Base-by-base conservation (phyloP, 2,113 vertebrate species). In the Phylloscopus whistleri region DNA sequence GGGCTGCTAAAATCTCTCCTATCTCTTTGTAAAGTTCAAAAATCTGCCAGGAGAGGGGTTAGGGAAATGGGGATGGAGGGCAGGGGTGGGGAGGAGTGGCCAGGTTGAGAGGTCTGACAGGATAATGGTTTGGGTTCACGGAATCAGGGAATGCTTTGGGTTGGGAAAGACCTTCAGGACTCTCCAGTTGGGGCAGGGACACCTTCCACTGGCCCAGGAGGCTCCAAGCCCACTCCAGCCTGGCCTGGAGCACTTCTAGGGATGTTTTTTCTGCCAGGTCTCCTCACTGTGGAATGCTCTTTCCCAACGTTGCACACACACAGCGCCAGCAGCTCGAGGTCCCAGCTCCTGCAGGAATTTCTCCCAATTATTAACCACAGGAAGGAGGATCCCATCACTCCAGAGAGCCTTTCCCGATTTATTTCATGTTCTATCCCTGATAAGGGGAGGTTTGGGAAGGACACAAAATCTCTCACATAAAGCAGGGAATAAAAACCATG, bases 21-120 rank as follows among this genome's bases (percentile, higher is more conserved):
- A 9, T 7, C 16, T 48, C 43, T 35, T 14, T 2, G 15, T 4
- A 16, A 67, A n/a, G 22, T 23, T 63, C 43, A 44, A 56, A 90
- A 88, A 76, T 43, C 27, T 0, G 0, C 37, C 0, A 0, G 4
- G 69, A 80, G 33, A 68, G 17, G 64, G 86, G 10, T 14, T 2
- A 3, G 86, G 74, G 60, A 24, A 22, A 11, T 0, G 0, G 56
- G 74, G 58, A 10, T 3, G 43, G 73, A 15, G 2, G 23, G 39
- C n/a, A 39, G 22, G 33, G 48, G 41, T 6, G 41, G 78, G 56
- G 28, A 60, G 9, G 41, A 28, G 39, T 8, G 15, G 33, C 6
- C 31, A 1, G 28, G 20, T 1, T 21, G 37, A 9, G 63, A 35
- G 37, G 58, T 30, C 26, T 31, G 3, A 4, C 1, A 22, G 49